These are phyloP conservation scores for Myopa tessellatipennis DNA, from an alignment of 2,888 invertebrate genomes.

Conservation along the genomic window DNA sequence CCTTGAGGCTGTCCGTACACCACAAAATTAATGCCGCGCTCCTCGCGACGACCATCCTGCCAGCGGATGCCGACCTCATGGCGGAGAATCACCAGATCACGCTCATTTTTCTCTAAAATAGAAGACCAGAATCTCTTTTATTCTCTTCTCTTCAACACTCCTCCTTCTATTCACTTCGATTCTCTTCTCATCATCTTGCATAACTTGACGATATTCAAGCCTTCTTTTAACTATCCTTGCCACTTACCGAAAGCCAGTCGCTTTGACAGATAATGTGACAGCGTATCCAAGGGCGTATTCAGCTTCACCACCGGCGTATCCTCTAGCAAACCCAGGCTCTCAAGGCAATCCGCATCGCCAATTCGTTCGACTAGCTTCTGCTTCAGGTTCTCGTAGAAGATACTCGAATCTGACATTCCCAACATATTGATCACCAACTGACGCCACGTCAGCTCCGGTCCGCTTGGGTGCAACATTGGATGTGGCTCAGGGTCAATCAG, in stretches of 20 bases:
- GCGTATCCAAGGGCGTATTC: slow-evolving; percentile 90
- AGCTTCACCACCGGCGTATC: slow-evolving; percentile 85
- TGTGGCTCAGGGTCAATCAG: slow-evolving; percentile 87
- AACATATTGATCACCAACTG: slow-evolving; percentile 87
- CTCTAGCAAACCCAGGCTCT: slow-evolving; percentile 87
- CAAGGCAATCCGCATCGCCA: slow-evolving; percentile 81
- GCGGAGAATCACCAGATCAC: slow-evolving; percentile 93
- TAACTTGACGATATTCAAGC: not conserved
- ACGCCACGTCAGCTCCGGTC: slow-evolving; percentile 96
- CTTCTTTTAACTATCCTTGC: not conserved
- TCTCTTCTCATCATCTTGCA: no score
- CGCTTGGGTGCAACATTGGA: slow-evolving; percentile 92
- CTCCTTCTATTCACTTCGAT: no score
- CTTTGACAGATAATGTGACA: slow-evolving; percentile 88
- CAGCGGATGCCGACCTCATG: slow-evolving; percentile 94
- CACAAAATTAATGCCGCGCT: slow-evolving; percentile 86
- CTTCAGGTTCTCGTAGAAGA: slow-evolving; percentile 93
- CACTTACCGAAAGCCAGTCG: slow-evolving; percentile 79
- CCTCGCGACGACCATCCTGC: slow-evolving; percentile 87
- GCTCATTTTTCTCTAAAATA: slow-evolving; percentile 77
- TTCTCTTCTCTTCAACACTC: no score
- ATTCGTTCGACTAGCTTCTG: slow-evolving; percentile 84
- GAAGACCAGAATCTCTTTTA: not conserved
- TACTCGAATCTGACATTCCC: slow-evolving; percentile 84
- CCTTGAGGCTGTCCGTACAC: slow-evolving; percentile 85